phyloP scores from a whole-genome alignment of 2,797 vertebrate species.

The Ptychobarbus kaznakovi region DNA sequence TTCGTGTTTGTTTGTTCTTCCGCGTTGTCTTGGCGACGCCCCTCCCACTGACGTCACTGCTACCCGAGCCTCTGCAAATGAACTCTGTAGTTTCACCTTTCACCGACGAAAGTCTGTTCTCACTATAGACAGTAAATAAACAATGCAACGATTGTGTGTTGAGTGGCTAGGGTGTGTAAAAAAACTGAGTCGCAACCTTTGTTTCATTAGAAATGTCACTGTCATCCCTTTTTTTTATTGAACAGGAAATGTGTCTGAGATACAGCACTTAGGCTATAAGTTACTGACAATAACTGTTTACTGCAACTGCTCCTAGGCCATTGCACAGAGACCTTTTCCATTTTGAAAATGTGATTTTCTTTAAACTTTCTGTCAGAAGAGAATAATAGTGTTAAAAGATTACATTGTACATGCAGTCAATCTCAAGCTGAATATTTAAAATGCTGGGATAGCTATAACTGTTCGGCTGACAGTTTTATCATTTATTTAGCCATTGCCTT shows the following conservation, averaged over 20 bases:
- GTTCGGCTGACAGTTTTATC: background rate
- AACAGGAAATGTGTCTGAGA: background rate
- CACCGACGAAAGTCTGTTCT: background rate
- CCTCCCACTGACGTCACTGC: slow-evolving; percentile 47
- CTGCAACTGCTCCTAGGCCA: background rate
- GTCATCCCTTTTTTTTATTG: background rate
- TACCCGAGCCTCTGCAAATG: slow-evolving; percentile 22
- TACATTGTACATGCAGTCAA: background rate
- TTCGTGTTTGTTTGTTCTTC: slow-evolving; percentile 75
- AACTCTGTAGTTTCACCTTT: slow-evolving; percentile 9
- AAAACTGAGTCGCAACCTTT: background rate
- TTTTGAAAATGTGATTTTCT: background rate
- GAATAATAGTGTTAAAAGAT: background rate
- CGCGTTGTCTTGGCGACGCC: slow-evolving; percentile 69
- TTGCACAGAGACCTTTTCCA: background rate
- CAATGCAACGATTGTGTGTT: background rate
- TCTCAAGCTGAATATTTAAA: background rate
- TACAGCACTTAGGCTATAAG: background rate
- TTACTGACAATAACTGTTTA: background rate
- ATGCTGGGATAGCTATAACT: background rate
- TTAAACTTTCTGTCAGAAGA: background rate
- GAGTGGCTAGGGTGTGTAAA: background rate
- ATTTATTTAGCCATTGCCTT: background rate
- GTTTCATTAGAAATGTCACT: background rate
- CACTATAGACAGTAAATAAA: background rate